Evolutionary conservation across 2,113 vertebrate species (phyloP), one percentile per base, ranked within the genome.

Genomic region (Elanus axillaris): DNA sequence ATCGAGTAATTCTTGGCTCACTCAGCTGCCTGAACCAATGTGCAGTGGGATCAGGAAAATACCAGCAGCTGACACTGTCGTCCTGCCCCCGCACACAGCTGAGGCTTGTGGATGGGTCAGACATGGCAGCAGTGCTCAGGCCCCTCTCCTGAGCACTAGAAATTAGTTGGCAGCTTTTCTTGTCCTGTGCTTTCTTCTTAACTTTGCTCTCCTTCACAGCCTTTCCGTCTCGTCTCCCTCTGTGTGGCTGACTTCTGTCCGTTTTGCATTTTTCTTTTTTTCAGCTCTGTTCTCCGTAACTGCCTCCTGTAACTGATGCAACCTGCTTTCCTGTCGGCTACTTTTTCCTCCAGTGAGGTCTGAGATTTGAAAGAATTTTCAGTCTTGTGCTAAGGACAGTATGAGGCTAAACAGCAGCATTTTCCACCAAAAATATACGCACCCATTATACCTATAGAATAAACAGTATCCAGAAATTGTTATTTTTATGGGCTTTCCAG

Each of bases 71-170:
- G 52, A 50, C 13, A 29, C 31, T 11, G 23, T 10, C 0, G 2
- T 53, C 52, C 79, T 55, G 36, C 36, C 14, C 16, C 27, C 34
- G 67, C 5, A 29, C 66, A 29, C 12, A 66, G 43, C 48, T 59
- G 85, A 50, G 32, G 22, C 27, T 42, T 0, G 0, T 9, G 48
- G 45, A 56, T 0, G 4, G 18, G 43, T 50, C 53, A 75, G 59
- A 17, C 4, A 5, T 7, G 25, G 64, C 5, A 78, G 62, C 48
- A 23, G n/a, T 11, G 9, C 31, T 76, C 53, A 47, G 27, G 31
- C 55, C 47, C 67, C 72, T 73, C 68, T 66, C 45, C 72, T 42
- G 59, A 73, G 48, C 47, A 5, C 47, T 64, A 50, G 40, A 56
- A 50, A 69, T 56, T 40, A 42, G 18, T 21, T 62, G 72, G n/a